Percentiles rank a stretch among this genome's conserved stretches.
phyloP scores from a whole-genome alignment of 2,888 invertebrate species.

The Vandiemenella viatica region DNA sequence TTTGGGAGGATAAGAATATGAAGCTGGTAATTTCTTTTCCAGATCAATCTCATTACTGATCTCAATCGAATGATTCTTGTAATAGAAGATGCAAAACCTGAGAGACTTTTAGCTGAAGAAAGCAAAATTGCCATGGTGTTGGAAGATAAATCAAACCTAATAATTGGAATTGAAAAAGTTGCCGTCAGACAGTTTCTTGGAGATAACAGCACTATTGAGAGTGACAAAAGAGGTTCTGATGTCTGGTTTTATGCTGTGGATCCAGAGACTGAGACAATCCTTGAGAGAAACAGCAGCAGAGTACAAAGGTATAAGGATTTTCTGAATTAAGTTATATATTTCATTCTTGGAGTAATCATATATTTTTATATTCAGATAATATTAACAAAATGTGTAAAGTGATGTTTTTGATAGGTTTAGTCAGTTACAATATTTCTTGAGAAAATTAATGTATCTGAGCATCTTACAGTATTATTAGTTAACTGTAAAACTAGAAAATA shows the following conservation, averaged over 20 bases:
- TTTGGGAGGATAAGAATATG: too few relatives aligned
- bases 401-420: too few relatives aligned
- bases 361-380: too few relatives aligned
- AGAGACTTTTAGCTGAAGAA: conserved; percentile 43
- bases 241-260: conserved; percentile 79
- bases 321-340: too few relatives aligned
- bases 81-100: conserved; percentile 57
- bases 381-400: too few relatives aligned
- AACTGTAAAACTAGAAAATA: too few relatives aligned
- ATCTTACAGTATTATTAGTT: too few relatives aligned
- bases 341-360: too few relatives aligned
- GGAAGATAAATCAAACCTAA: conserved; percentile 55
- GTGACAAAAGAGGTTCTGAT: conserved; percentile 59
- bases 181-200: conserved; percentile 57
- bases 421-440: too few relatives aligned
- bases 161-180: conserved; percentile 72
- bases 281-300: conserved; percentile 52
- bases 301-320: conserved; percentile 56
- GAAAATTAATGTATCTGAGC: too few relatives aligned
- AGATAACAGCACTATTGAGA: conserved; percentile 58
- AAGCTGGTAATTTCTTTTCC: conserved; percentile 21
- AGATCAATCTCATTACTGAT: conserved; percentile 65
- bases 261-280: conserved; percentile 56
- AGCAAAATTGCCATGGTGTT: conserved; percentile 42
- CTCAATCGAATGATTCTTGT: conserved; percentile 63